A percentile compares a stretch with the other conserved stretches of the same genome.
These are phyloP conservation scores for Ranitomeya variabilis DNA, from an alignment of 2,113 vertebrate species.

Conservation along the genomic window DNA sequence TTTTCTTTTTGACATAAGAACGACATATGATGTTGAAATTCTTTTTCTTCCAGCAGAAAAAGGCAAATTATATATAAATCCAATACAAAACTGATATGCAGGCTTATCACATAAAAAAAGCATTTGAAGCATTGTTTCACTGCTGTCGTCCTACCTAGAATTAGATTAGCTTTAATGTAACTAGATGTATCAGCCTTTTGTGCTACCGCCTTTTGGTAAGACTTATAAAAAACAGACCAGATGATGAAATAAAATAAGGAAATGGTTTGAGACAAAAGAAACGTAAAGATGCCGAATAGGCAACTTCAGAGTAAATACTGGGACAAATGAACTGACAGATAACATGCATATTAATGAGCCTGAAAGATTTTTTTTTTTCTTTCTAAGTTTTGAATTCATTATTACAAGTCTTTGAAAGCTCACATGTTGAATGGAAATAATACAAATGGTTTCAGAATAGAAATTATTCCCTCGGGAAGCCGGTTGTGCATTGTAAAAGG, in stretches of 20 bases:
- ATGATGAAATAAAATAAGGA: conserved; percentile 53
- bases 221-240: conserved; percentile 55
- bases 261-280: conserved; percentile 60
- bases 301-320: conserved; percentile 65
- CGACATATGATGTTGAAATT: conserved; percentile 10
- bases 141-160: conserved; percentile 29
- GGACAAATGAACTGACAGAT: conserved; percentile 60
- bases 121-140: conserved; percentile 53
- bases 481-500: conserved; percentile 61
- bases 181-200: neutral
- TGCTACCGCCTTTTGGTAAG: conserved; percentile 57
- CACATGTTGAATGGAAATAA: conserved; percentile 40
- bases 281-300: conserved; percentile 58
- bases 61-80: conserved; percentile 41
- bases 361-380: conserved; percentile 49
- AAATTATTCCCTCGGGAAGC: conserved; percentile 61
- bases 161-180: conserved; percentile 51
- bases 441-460: conserved; percentile 46
- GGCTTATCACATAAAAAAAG: conserved; percentile 53
- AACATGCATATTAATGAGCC: conserved; percentile 63
- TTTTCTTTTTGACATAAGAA: conserved; percentile 23
- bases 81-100: conserved; percentile 28
- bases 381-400: conserved; percentile 60
- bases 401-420: conserved; percentile 62
- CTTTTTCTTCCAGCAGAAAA: conserved; percentile 20